Conservation (phyloP, 2,797 vertebrate species). For the Eulemur albifrons region DNA sequence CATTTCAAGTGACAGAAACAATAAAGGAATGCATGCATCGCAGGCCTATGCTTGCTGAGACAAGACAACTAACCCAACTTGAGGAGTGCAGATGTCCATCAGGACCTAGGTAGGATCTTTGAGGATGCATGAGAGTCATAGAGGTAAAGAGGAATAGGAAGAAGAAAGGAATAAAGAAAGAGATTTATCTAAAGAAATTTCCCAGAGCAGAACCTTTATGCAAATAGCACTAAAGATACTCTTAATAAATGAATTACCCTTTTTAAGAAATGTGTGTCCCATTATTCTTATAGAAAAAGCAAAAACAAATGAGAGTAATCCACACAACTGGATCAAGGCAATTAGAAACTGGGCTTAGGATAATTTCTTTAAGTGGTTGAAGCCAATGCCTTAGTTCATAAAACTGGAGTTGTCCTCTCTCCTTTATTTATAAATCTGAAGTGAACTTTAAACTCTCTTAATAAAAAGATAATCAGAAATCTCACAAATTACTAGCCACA, state of each 20-base stretch:
- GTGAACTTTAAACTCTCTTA: slow-evolving; percentile 38
- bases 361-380: slow-evolving; percentile 31
- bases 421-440: slow-evolving; percentile 40
- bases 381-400: not conserved
- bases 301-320: not conserved
- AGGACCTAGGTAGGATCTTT: not conserved
- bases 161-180: not conserved
- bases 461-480: slow-evolving; percentile 45
- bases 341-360: not conserved
- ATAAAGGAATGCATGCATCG: not conserved
- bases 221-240: not conserved
- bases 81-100: not conserved
- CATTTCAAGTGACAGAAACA: slow-evolving; percentile 17
- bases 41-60: not conserved
- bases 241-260: not conserved
- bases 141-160: not conserved
- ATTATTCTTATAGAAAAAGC: not conserved
- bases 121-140: not conserved
- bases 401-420: not conserved
- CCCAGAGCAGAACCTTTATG: not conserved
- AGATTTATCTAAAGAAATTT: slow-evolving; percentile 5
- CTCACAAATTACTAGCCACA: slow-evolving; percentile 33
- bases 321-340: not conserved
- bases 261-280: not conserved
- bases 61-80: not conserved